A percentile compares a stretch with the other conserved stretches of the same genome.
These are phyloP conservation scores for Lepidochitona cinerea DNA, from an alignment of 2,888 invertebrate species.

Conservation along the genomic window DNA sequence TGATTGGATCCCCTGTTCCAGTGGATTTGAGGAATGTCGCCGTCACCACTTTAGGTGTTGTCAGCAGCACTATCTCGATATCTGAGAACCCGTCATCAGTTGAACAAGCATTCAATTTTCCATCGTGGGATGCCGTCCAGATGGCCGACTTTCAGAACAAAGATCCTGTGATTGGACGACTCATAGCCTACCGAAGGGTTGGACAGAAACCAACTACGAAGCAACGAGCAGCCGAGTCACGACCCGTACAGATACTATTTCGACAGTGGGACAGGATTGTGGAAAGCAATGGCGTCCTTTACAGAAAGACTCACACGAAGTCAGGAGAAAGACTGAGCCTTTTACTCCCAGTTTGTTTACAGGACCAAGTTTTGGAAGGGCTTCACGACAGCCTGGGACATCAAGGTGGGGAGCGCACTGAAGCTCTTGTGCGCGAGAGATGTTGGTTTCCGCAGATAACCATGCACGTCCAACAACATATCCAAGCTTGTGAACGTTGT, in stretches of 20 bases:
- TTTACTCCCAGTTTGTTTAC: neutral
- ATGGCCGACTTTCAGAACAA: neutral
- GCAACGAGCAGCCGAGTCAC: neutral
- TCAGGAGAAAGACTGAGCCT: neutral
- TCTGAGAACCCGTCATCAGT: no score
- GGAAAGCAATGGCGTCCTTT: neutral
- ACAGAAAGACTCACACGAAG: neutral
- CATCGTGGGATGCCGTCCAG: neutral
- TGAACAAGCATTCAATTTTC: no score
- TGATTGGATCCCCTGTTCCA: no score
- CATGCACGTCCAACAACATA: neutral
- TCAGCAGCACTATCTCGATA: no score
- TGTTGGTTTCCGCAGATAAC: neutral
- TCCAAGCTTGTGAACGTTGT: slow-evolving; percentile 1
- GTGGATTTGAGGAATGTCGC: no score
- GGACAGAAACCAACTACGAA: no score
- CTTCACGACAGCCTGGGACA: slow-evolving; percentile 5
- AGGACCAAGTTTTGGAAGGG: neutral
- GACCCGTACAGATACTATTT: neutral
- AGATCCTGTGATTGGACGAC: neutral
- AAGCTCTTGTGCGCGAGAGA: neutral
- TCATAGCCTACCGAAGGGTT: no score
- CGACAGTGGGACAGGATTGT: neutral
- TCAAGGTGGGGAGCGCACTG: slow-evolving; percentile 4
- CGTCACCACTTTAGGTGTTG: no score